Percentiles rank a stretch among this genome's conserved stretches.
These are phyloP conservation scores for Protophormia terraenovae DNA, from an alignment of 2,888 invertebrate species.

Conservation along the genomic window DNA sequence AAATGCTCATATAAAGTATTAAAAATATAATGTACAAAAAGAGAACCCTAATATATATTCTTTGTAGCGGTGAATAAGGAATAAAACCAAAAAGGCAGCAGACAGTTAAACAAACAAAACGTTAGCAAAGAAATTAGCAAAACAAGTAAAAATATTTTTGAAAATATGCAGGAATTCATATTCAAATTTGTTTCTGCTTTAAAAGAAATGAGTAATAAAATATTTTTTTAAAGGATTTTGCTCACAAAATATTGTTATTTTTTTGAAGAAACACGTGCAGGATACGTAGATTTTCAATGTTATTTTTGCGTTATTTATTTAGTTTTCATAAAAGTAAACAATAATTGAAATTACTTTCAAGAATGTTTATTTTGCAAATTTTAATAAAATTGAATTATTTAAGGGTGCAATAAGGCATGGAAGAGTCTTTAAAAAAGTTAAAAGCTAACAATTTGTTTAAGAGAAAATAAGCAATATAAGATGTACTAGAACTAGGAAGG, in stretches of 20 bases:
- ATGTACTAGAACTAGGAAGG: too few species aligned
- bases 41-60: too few species aligned
- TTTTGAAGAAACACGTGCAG: conserved; percentile 13
- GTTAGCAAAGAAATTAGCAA: not conserved
- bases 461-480: too few species aligned
- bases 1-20: not conserved
- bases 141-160: not conserved
- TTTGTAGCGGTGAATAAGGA: too few species aligned
- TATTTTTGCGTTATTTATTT: not conserved
- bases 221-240: not conserved
- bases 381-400: conserved; percentile 2
- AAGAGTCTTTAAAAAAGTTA: not conserved
- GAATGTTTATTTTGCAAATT: conserved; percentile 2
- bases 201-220: not conserved
- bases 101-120: conserved; percentile 46
- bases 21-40: too few species aligned
- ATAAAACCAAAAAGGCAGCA: not conserved
- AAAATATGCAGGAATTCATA: not conserved
- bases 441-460: too few species aligned
- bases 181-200: not conserved
- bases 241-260: not conserved
- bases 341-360: conserved; percentile 12
- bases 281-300: not conserved
- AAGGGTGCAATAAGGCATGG: not conserved
- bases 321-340: conserved; percentile 2